Percentiles rank a stretch among this genome's conserved stretches.
Evolutionary conservation across 2,888 invertebrate genomes (phyloP).

Genomic region (Scaptomyza caliginosa): DNA sequence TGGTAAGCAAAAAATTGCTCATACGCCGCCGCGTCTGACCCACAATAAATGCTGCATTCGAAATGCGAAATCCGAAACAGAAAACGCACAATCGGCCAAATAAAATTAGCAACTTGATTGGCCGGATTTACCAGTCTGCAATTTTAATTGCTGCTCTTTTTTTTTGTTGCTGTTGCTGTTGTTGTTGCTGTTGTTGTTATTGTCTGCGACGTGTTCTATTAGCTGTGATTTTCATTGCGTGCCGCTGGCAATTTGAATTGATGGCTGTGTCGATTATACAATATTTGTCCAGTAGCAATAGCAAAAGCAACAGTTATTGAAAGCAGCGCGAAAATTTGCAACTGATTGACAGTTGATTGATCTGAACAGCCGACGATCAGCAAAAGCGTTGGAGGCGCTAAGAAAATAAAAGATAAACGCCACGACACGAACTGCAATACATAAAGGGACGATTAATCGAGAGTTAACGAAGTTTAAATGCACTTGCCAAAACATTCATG

Average conservation of each 20-base stretch:
- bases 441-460: not conserved
- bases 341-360: conserved; percentile 62
- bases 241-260: conserved; percentile 36
- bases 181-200: too few species aligned
- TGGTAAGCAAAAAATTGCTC: conserved; percentile 62
- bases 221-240: conserved; percentile 40
- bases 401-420: conserved; percentile 17
- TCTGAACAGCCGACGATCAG: conserved; percentile 31
- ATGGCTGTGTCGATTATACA: conserved; percentile 27
- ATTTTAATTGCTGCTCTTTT: conserved; percentile 66
- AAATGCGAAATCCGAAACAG: conserved; percentile 10
- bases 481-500: not conserved
- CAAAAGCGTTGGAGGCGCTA: conserved; percentile 24
- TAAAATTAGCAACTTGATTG: conserved; percentile 64
- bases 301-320: conserved; percentile 4
- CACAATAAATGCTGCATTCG: conserved; percentile 40
- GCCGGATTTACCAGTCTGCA: conserved; percentile 47
- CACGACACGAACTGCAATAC: not conserved
- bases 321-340: conserved; percentile 34
- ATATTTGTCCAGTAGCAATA: conserved; percentile 33
- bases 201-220: conserved; percentile 40
- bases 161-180: too few species aligned
- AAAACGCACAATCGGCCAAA: conserved; percentile 42
- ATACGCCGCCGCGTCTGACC: conserved; percentile 65
- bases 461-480: not conserved